A percentile compares a stretch with the other conserved stretches of the same genome.
Evolutionary conservation across 2,113 vertebrate species (phyloP).

Genomic region (Trogon melanurus): DNA sequence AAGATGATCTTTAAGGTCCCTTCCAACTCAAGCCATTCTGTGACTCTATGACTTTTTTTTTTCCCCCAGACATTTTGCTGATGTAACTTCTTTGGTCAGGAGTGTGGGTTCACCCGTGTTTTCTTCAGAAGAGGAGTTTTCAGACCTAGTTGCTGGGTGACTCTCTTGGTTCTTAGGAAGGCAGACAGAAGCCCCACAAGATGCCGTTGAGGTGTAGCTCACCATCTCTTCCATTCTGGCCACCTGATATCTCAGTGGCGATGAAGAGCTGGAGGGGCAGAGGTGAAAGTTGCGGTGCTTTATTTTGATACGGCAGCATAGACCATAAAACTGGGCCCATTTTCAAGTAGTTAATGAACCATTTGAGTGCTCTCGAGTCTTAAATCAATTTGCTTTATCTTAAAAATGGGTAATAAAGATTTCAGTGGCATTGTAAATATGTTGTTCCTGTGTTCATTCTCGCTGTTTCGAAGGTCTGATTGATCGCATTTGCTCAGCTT

Average conservation of each 20-base stretch:
- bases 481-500: background rate
- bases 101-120: rapidly evolving
- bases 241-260: rapidly evolving
- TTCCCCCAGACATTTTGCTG: background rate
- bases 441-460: background rate
- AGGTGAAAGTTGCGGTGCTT: background rate
- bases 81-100: too few species aligned
- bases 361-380: background rate
- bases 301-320: background rate
- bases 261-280: background rate
- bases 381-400: constrained; percentile 8
- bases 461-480: background rate
- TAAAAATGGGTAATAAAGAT: background rate
- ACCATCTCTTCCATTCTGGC: background rate
- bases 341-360: background rate
- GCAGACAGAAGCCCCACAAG: background rate
- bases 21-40: background rate
- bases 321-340: background rate
- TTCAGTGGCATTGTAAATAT: background rate
- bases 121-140: background rate
- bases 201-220: background rate
- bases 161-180: background rate
- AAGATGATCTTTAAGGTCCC: too few species aligned
- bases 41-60: background rate
- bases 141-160: rapidly evolving